Evolutionary conservation across 1,140 invertebrate species (phyloP), one percentile per base, ranked within the genome.

Genomic region (Mylabris phalerata): DNA sequence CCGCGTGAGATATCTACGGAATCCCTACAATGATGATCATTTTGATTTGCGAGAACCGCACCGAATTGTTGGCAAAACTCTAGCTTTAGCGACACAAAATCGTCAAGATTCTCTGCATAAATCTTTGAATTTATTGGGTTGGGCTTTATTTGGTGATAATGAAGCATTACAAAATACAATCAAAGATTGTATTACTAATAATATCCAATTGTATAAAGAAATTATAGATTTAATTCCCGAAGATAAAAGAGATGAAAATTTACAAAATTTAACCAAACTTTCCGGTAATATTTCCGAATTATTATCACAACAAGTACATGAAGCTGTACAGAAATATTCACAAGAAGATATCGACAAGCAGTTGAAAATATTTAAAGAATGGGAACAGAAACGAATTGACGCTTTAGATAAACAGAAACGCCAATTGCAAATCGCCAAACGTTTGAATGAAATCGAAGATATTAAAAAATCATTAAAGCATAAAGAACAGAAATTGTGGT

Each of bases 11-110:
- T 95, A 82, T 73, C 60, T 97, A 38, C 81, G 87, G 67, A 94
- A 95, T 71, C 82, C 83, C 3, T 88, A 79, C 72, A 87, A 86
- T 75, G 93, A 96, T 77, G 85, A 90, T 71, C 92, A 95, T 75
- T 93, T 94, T 78, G 90, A 94, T 75, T 73, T 93, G 3, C 79
- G 72, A 55, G 82, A 91, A 63, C 78, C 82, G 6, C 71, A 77
- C 41, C 77, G 82, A 70, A 73, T 91, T 32, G 76, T 87, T 43
- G 92, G 92, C 4, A 95, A 95, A 78, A 89, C 90, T 1, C 72
- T 95, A 10, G 76, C 72, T 42, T 81, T 79, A 69, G 81, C 83
- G 64, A 83, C 82, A 7, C 78, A 77, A 67, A 63, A 71, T 44
- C 66, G 75, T 13, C 66, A 78, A 49, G 78, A 83, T 66, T 63